Conservation (phyloP, 2,113 vertebrate genomes). For the Morphnarchus princeps region DNA sequence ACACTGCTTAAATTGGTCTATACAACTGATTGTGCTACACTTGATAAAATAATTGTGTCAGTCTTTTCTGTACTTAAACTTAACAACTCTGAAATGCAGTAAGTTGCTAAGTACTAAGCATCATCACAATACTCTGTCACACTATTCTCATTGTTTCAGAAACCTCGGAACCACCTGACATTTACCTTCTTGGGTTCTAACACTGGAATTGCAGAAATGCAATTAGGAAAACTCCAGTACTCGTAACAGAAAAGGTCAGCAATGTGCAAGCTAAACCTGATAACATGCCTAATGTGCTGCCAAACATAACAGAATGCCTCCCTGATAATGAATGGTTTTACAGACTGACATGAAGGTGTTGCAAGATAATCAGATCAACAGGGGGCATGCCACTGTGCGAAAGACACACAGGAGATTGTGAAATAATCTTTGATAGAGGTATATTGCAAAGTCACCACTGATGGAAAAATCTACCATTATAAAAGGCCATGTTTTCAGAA, state of each 20-base stretch:
- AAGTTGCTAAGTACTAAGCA: neutral
- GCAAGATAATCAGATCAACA: slow-evolving; percentile 50
- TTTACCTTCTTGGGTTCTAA: slow-evolving; percentile 34
- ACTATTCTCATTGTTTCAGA: neutral
- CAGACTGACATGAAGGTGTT: slow-evolving; percentile 14
- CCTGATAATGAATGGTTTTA: slow-evolving; percentile 50
- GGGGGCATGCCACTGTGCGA: neutral
- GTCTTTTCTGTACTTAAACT: neutral
- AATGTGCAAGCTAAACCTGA: slow-evolving; percentile 36
- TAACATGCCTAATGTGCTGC: slow-evolving; percentile 50
- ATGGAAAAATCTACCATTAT: neutral
- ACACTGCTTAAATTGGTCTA: slow-evolving; percentile 6
- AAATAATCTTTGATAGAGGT: neutral
- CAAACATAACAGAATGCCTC: slow-evolving; percentile 37
- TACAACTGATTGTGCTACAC: neutral
- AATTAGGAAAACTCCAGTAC: slow-evolving; percentile 25
- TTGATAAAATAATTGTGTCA: slow-evolving; percentile 37
- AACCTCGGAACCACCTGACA: slow-evolving; percentile 10
- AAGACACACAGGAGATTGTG: neutral
- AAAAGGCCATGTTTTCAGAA: slow-evolving; percentile 41
- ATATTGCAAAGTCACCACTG: slow-evolving; percentile 5
- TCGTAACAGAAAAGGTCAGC: slow-evolving; percentile 50
- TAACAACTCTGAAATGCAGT: neutral
- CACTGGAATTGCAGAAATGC: slow-evolving; percentile 29
- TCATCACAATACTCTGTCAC: slow-evolving; percentile 4